phyloP scores from a whole-genome alignment of 1,140 invertebrate species.

The Rhopalosiphum maidis region DNA sequence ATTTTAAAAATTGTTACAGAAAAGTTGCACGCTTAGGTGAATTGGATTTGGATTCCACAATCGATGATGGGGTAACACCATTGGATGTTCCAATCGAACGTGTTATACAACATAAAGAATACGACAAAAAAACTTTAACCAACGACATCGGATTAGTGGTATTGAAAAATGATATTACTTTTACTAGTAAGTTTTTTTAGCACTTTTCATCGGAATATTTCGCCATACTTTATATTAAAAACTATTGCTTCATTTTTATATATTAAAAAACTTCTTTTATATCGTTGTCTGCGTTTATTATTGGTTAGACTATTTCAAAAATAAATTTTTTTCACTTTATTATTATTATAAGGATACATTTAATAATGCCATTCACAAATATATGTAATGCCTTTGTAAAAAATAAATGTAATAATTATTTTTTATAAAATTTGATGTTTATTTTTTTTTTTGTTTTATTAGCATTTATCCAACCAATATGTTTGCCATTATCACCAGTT shows the following conservation, averaged over 20 bases:
- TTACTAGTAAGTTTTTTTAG: neutral
- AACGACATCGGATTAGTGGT: constrained; percentile 65
- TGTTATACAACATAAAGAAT: constrained; percentile 62
- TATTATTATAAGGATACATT: too few relatives aligned
- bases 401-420: too few relatives aligned
- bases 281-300: too few relatives aligned
- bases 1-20: constrained; percentile 22
- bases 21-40: constrained; percentile 61
- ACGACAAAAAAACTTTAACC: constrained; percentile 58
- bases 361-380: too few relatives aligned
- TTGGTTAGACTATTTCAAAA: too few relatives aligned
- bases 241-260: too few relatives aligned
- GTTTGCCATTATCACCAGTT: neutral
- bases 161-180: neutral
- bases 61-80: constrained; percentile 62
- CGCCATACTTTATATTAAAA: too few relatives aligned
- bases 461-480: neutral
- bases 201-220: too few relatives aligned
- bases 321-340: too few relatives aligned
- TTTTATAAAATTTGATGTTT: too few relatives aligned
- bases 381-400: too few relatives aligned
- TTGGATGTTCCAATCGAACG: constrained; percentile 62
- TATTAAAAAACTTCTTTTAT: too few relatives aligned
- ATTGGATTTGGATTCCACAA: constrained; percentile 62
- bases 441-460: neutral